A percentile compares a stretch with the other conserved stretches of the same genome.
Conservation (phyloP, 2,797 vertebrate species). For the Pangasius macronema region DNA sequence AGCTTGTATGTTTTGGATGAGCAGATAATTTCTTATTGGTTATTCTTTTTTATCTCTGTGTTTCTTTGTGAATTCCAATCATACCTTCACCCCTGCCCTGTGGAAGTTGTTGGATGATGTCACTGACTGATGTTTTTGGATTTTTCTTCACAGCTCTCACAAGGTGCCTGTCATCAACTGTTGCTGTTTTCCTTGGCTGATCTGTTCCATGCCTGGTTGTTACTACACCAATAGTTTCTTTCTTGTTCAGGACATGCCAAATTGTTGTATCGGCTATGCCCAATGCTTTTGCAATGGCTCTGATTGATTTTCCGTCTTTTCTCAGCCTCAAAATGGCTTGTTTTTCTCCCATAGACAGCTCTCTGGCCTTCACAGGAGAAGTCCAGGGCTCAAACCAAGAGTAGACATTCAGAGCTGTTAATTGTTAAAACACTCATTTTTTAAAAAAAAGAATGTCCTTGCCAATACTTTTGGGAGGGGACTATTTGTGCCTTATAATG, state of each 20-base stretch:
- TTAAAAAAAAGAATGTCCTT: neutral
- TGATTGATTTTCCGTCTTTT: neutral
- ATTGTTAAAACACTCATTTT: neutral
- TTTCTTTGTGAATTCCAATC: neutral
- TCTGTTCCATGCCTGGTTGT: neutral
- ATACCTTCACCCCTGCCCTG: neutral
- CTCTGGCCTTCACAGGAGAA: neutral
- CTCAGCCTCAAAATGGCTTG: neutral
- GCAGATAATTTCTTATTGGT: neutral
- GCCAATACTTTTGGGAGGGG: neutral
- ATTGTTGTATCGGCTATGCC: too few species aligned
- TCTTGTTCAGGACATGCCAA: neutral
- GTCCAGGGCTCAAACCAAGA: neutral
- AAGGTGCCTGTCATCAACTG: neutral
- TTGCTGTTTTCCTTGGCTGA: neutral
- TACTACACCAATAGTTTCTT: too few species aligned
- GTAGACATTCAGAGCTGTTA: neutral
- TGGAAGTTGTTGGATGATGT: neutral
- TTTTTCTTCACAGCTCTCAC: neutral
- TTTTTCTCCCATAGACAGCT: neutral
- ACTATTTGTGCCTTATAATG: neutral
- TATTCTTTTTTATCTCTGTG: neutral
- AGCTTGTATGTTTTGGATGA: slow-evolving; percentile 2
- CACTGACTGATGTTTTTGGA: neutral
- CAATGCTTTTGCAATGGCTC: neutral